Conservation (phyloP, 2,888 invertebrate genomes). For the Ommatoiulus sabulosus region DNA sequence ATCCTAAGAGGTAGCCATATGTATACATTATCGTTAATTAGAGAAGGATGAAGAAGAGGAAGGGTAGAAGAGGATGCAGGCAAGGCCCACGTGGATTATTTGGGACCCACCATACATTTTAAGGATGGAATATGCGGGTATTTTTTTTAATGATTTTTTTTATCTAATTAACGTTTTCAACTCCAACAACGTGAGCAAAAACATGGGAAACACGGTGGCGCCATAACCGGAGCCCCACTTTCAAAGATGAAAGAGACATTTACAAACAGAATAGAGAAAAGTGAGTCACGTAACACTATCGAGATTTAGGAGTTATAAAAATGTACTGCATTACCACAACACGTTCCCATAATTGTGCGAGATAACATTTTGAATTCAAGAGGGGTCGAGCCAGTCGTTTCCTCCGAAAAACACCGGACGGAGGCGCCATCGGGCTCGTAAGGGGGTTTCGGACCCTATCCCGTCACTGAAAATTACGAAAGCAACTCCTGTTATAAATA, state of each 20-base stretch:
- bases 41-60: not conserved
- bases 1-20: slow-evolving; percentile 53
- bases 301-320: slow-evolving; percentile 52
- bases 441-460: not conserved
- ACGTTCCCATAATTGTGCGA: slow-evolving; percentile 51
- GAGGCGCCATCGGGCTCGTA: not conserved
- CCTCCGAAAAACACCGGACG: not conserved
- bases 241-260: slow-evolving; percentile 21
- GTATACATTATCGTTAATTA: slow-evolving; percentile 49
- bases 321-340: slow-evolving; percentile 51
- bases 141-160: slow-evolving; percentile 23
- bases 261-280: slow-evolving; percentile 37
- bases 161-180: slow-evolving; percentile 48
- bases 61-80: not conserved
- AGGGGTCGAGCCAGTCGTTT: not conserved
- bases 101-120: slow-evolving; percentile 8
- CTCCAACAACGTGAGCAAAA: slow-evolving; percentile 54
- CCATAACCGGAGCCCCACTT: slow-evolving; percentile 14
- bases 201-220: slow-evolving; percentile 4
- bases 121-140: not conserved
- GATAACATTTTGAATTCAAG: slow-evolving; percentile 37
- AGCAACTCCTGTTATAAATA: not conserved
- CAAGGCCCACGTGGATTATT: slow-evolving; percentile 30
- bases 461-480: not conserved
- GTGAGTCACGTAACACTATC: slow-evolving; percentile 49